phyloP scores from a whole-genome alignment of 2,888 invertebrate genomes.

The Hetaerina titia region DNA sequence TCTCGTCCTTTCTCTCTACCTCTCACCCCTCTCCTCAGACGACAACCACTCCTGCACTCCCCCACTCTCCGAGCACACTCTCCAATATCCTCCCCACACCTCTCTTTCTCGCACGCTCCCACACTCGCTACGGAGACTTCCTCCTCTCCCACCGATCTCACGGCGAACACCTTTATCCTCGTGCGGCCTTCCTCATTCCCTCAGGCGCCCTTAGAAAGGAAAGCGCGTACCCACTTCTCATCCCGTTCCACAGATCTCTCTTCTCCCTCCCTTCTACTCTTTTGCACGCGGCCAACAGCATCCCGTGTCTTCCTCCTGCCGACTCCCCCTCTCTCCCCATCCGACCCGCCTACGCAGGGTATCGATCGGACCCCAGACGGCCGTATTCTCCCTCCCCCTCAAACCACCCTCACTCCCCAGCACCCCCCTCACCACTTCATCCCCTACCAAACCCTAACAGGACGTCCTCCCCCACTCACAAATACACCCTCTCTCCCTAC shows the following conservation, averaged over 20 bases:
- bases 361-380: not conserved
- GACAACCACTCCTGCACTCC: not conserved
- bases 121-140: not conserved
- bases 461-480: not conserved
- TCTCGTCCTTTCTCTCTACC: not conserved
- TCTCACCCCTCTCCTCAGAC: not conserved
- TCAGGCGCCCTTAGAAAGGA: not conserved
- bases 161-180: not conserved
- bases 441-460: not conserved
- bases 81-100: not conserved
- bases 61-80: not conserved
- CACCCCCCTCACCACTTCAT: not conserved
- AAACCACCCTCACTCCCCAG: not conserved
- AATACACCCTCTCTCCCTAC: not conserved
- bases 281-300: not conserved
- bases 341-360: conserved; percentile 12
- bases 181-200: not conserved
- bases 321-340: not conserved
- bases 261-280: not conserved
- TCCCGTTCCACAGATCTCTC: not conserved
- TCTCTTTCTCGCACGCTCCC: not conserved
- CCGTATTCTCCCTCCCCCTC: not conserved
- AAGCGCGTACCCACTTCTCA: not conserved
- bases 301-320: not conserved
- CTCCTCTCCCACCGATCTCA: not conserved